Evolutionary conservation across 1,140 invertebrate species (phyloP).

Genomic region (Calliphora vicina): DNA sequence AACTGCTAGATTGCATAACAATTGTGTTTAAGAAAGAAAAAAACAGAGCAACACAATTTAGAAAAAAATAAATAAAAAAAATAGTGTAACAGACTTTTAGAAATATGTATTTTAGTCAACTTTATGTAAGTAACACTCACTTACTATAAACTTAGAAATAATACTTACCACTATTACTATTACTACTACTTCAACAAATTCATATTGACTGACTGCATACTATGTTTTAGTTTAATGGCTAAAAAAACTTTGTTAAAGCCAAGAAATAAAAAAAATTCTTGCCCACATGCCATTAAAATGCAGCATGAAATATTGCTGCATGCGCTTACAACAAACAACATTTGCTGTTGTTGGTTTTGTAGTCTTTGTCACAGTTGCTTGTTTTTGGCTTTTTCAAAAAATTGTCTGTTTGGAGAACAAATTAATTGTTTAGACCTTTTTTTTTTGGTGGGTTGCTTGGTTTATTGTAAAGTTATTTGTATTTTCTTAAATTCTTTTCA

Average conservation of each 20-base stretch:
- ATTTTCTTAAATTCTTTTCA: not conserved
- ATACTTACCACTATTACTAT: not conserved
- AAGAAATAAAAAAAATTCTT: not conserved
- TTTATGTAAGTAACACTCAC: not conserved
- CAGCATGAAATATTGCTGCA: constrained; percentile 3
- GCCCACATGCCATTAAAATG: constrained; percentile 12
- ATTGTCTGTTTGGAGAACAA: not conserved
- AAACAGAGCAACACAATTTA: not conserved
- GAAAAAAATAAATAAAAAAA: not conserved
- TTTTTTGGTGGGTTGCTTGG: not conserved
- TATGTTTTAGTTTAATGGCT: not conserved
- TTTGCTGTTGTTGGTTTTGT: not conserved
- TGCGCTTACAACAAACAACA: not conserved
- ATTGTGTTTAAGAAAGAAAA: not conserved
- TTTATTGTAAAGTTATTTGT: not conserved
- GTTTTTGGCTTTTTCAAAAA: not conserved
- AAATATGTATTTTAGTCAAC: not conserved
- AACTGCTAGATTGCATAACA: constrained; percentile 13
- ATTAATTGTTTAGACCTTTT: not conserved
- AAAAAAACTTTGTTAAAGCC: no score
- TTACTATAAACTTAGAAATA: not conserved
- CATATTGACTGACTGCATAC: not conserved
- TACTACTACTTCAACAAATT: not conserved
- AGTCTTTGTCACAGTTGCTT: not conserved
- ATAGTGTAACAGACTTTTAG: not conserved